phyloP scores from a whole-genome alignment of 2,888 invertebrate species.

The Rambutsinella grinnellia region DNA sequence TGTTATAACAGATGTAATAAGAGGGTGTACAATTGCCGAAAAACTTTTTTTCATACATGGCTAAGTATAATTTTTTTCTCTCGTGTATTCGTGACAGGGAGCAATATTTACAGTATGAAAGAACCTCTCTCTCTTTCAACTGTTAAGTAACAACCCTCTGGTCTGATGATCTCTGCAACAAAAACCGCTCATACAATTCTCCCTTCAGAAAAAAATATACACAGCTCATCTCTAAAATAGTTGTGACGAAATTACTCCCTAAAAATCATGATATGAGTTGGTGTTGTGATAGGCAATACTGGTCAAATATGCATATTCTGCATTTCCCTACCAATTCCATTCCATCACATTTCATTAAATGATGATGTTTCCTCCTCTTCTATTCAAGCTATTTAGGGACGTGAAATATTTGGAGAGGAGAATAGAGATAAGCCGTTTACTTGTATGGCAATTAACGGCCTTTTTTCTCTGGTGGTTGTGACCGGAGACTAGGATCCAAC shows the following conservation, averaged over 20 bases:
- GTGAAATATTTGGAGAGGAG: slow-evolving; percentile 11
- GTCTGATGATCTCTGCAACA: slow-evolving; percentile 33
- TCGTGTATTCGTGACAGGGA: slow-evolving; percentile 26
- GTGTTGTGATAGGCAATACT: background rate
- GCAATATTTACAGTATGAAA: no score
- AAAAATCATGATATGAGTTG: background rate
- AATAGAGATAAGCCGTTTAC: slow-evolving; percentile 5
- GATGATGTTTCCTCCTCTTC: background rate
- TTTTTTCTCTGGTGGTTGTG: slow-evolving; percentile 19
- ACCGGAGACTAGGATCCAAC: slow-evolving; percentile 32
- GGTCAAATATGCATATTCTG: background rate
- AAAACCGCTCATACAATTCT: slow-evolving; percentile 26
- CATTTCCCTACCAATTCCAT: no score
- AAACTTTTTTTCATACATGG: background rate
- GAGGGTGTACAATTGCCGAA: slow-evolving; percentile 19
- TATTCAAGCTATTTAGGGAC: slow-evolving; percentile 38
- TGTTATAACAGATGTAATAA: slow-evolving; percentile 39
- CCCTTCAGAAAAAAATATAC: slow-evolving; percentile 19
- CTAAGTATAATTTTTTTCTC: no score
- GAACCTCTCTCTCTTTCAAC: no score
- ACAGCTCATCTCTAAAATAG: background rate
- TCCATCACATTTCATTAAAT: no score
- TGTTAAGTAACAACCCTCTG: slow-evolving; percentile 47
- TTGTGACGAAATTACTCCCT: background rate
- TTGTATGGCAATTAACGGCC: slow-evolving; percentile 41